phyloP scores from a whole-genome alignment of 2,113 vertebrate species.

The Emydocephalus ijimae region DNA sequence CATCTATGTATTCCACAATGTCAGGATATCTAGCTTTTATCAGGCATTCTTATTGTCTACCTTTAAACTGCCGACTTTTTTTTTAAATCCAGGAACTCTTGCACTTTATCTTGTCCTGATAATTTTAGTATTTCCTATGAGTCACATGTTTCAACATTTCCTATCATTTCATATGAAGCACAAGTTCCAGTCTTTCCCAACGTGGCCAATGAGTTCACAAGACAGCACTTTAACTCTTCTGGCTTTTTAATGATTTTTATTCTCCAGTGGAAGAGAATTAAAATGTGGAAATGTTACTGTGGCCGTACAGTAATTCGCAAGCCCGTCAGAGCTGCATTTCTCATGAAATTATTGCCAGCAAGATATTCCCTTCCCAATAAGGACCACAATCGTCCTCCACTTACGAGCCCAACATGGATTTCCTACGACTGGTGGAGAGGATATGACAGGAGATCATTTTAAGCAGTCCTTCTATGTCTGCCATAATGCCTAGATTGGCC shows the following conservation, averaged over 20 bases:
- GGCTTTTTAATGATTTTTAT: background rate
- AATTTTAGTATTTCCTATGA: background rate
- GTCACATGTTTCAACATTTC: background rate
- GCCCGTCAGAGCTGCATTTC: background rate
- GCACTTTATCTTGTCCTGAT: background rate
- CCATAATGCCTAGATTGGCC: background rate
- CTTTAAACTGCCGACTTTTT: background rate
- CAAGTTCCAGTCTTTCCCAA: background rate
- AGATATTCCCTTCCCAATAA: background rate
- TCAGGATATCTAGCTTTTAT: background rate
- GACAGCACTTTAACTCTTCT: background rate
- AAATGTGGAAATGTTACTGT: background rate
- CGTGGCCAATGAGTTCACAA: background rate
- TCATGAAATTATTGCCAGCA: background rate
- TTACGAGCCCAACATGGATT: background rate
- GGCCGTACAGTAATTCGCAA: background rate
- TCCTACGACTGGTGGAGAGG: background rate
- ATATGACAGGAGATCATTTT: background rate
- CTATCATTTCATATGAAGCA: background rate
- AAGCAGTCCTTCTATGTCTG: background rate
- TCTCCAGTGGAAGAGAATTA: background rate
- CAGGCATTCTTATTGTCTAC: background rate
- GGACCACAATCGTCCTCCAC: background rate
- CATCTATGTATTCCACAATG: background rate
- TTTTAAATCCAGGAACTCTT: background rate